Conservation (phyloP, 2,113 vertebrate genomes). For the Cromileptes altivelis region DNA sequence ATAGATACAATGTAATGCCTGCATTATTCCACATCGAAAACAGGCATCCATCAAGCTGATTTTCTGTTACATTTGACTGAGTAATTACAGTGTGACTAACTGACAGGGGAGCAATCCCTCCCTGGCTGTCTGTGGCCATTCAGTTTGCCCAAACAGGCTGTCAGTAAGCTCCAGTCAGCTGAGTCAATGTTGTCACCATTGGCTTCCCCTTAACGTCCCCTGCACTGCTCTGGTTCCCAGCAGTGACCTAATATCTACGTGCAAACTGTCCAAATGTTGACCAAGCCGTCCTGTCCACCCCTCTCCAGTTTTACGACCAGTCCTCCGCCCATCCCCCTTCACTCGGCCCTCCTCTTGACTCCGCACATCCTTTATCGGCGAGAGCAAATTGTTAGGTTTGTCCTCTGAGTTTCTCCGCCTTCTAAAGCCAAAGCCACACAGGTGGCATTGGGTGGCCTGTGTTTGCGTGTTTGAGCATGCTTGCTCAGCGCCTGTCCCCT, state of each 20-base stretch:
- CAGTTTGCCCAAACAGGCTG: constrained; percentile 25
- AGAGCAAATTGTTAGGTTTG: constrained; percentile 72
- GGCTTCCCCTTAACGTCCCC: constrained; percentile 31
- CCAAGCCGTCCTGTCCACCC: constrained; percentile 15
- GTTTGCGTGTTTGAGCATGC: constrained; percentile 66
- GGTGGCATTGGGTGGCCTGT: constrained; percentile 49
- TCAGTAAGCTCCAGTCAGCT: constrained; percentile 36
- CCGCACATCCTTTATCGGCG: constrained; percentile 54
- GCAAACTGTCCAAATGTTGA: constrained; percentile 64
- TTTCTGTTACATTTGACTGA: constrained; percentile 29
- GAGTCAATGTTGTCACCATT: constrained; percentile 61
- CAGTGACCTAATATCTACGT: constrained; percentile 63
- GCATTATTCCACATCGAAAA: neutral
- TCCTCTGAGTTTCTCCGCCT: constrained; percentile 33
- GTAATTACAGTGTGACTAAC: constrained; percentile 14
- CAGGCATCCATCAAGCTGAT: neutral
- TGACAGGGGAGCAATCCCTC: constrained; percentile 17
- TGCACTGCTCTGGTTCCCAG: constrained; percentile 47
- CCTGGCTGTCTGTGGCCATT: constrained; percentile 5
- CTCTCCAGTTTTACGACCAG: constrained; percentile 18
- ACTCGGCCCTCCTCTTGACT: constrained; percentile 30
- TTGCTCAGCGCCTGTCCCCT: constrained; percentile 42
- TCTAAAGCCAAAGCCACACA: constrained; percentile 38
- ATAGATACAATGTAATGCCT: neutral
- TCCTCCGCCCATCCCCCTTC: constrained; percentile 17